Base-by-base conservation (phyloP, 2,113 vertebrate genomes). In the Cygnus atratus region DNA sequence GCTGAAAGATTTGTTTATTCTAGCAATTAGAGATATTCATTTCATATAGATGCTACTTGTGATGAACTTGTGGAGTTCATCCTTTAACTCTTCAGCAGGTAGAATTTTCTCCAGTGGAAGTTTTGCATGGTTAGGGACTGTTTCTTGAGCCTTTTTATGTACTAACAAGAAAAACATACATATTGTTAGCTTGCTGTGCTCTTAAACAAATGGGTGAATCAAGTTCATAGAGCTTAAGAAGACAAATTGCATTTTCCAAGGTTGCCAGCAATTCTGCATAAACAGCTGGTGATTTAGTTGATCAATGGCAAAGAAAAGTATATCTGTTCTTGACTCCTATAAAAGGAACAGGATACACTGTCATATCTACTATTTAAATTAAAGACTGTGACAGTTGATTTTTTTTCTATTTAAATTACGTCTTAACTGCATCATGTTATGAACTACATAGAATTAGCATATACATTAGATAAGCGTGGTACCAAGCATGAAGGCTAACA, bases 231-330 rank as follows among this genome's bases (percentile, higher is more conserved):
- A 71, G 65, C 65, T 94, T 58, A 61, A 41, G 73, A 96, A 95
- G 81, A 90, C 72, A 82, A 91, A 97, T 80, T 59, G 37, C 73
- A 37, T 33, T 81, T 81, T 81, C 25, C 52, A 75, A 88, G 87
- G 77, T 83, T 95, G 79, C 96, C 92, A 86, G 87, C 46, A 87
- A 29, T 88, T 82, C 55, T 80, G 70, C 65, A 72, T 89, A 92
- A 96, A 77, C 62, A 97, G 50, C 79, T 80, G 89, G 54, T 88
- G 89, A 87, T 91, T 94, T 43, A 90, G 57, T 48, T 90, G 90
- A 87, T 96, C 88, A 93, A 67, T 35, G 13, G 46, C 41, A 55
- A 78, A 75, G 35, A 29, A 84, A 59, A 68, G 4, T 7, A 0
- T 57, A 20, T 67, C 10, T 52, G 15, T 77, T n/a, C 33, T 72